phyloP scores from a whole-genome alignment of 2,797 vertebrate genomes.

The Capromys pilorides region DNA sequence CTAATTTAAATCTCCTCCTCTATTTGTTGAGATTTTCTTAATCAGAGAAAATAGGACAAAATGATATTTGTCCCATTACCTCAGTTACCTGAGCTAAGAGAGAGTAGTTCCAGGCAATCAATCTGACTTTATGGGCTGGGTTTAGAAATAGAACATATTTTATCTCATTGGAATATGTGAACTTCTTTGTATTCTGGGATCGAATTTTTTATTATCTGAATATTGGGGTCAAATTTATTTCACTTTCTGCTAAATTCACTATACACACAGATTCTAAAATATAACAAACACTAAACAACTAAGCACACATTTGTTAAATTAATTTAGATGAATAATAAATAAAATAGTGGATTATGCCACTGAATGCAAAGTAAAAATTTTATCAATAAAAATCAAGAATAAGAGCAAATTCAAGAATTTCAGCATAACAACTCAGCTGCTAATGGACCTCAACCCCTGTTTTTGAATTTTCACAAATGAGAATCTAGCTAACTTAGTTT shows the following conservation, averaged over 20 bases:
- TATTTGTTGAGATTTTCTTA: not conserved
- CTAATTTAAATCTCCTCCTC: not conserved
- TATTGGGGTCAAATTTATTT: not conserved
- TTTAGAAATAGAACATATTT: slow-evolving; percentile 7
- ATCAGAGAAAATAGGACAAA: not conserved
- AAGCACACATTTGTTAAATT: slow-evolving; percentile 20
- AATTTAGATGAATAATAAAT: not conserved
- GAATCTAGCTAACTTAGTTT: not conserved
- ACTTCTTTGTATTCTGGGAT: not conserved
- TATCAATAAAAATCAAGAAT: not conserved
- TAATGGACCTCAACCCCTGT: not conserved
- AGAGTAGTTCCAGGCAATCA: not conserved
- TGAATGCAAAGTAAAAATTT: not conserved
- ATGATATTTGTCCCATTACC: not conserved
- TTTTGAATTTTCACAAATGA: not conserved
- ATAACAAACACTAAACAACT: not conserved
- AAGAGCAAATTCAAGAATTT: not conserved
- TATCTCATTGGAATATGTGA: not conserved
- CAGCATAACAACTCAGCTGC: not conserved
- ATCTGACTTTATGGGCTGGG: fast-evolving
- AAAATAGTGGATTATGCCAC: not conserved
- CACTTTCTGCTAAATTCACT: not conserved
- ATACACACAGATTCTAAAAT: not conserved
- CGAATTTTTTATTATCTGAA: not conserved
- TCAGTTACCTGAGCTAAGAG: not conserved